Evolutionary conservation across 2,888 invertebrate genomes (phyloP), one percentile per base, ranked within the genome.

Genomic region (Morpho helenor): DNA sequence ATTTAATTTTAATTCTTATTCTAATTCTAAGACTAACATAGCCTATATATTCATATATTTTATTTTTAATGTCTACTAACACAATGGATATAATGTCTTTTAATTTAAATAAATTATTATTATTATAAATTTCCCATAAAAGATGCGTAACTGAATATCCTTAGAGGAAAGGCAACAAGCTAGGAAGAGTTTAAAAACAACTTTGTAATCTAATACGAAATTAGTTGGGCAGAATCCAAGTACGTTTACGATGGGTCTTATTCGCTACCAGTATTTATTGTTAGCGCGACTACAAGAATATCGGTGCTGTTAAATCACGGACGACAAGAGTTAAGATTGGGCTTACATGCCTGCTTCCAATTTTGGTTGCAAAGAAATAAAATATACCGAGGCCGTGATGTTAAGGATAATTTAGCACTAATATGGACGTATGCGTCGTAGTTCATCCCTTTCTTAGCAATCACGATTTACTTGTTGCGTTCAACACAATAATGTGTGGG

Each of bases 241-340:
- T 54, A 51, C 62, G 64, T 58, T 63, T 57, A 58, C 56, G 59
- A 60, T 59, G 64, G 50, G 43, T 53, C 61, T 58, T 60, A 58
- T 61, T 52, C 52, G 68, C 79, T 77, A 75, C 81, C 73, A 72
- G 74, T 79, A 79, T 80, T 80, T 80, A 80, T 81, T 71, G 76
- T 71, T 66, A 68, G 67, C 67, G 62, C 66, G 53, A 56, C 61
- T 58, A 74, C 76, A 74, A 62, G 70, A 63, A 60, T 67, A 59
- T 60, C 66, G 67, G 64, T 47, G 63, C 63, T 66, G 70, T 69
- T 77, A 77, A 76, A 77, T 77, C 75, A 73, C 73, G 66, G 65
- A 65, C 68, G 61, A 73, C 71, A 67, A 64, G 66, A 60, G 66
- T 61, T 54, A 64, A 60, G 65, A 59, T 56, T 48, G 62, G 65